These are phyloP conservation scores for Ptilonorhynchus violaceus DNA, from an alignment of 2,113 vertebrate species.

Conservation along the genomic window DNA sequence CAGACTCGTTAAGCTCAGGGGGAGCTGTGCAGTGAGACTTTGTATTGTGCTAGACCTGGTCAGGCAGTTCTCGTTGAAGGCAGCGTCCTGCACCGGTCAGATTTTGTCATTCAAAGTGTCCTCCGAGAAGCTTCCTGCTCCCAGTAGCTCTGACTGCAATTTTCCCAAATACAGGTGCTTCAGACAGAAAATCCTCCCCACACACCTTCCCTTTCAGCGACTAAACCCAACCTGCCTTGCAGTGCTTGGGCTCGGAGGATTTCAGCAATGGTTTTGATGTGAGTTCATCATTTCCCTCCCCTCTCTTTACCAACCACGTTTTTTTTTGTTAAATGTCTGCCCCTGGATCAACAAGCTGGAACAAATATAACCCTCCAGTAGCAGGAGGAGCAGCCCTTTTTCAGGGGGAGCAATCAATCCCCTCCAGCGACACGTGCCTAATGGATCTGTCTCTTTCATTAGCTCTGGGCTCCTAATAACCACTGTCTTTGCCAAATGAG, in stretches of 20 bases:
- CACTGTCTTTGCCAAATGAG: slow-evolving; percentile 27
- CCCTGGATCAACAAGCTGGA: not conserved
- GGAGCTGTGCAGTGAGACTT: not conserved
- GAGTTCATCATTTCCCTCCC: not conserved
- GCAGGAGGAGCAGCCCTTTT: not conserved
- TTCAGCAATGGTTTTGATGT: not conserved
- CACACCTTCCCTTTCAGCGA: not conserved
- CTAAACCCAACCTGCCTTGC: not conserved
- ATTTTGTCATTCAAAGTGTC: not conserved
- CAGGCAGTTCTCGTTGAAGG: not conserved
- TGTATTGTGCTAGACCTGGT: not conserved
- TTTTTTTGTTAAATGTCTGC: not conserved
- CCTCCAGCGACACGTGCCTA: not conserved
- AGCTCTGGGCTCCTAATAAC: slow-evolving; percentile 48
- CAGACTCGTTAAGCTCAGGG: not conserved
- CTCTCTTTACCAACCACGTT: not conserved
- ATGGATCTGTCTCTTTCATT: slow-evolving; percentile 43
- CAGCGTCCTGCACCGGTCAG: fast-evolving
- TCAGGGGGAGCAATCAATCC: not conserved
- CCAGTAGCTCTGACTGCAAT: not conserved
- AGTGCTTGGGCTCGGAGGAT: not conserved
- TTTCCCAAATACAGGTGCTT: not conserved
- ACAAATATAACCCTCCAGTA: not conserved
- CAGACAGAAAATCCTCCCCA: not conserved
- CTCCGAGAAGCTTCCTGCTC: not conserved